Percentiles rank a stretch among this genome's conserved stretches.
Evolutionary conservation across 2,888 invertebrate species (phyloP).

Genomic region (Diabrotica balteata): DNA sequence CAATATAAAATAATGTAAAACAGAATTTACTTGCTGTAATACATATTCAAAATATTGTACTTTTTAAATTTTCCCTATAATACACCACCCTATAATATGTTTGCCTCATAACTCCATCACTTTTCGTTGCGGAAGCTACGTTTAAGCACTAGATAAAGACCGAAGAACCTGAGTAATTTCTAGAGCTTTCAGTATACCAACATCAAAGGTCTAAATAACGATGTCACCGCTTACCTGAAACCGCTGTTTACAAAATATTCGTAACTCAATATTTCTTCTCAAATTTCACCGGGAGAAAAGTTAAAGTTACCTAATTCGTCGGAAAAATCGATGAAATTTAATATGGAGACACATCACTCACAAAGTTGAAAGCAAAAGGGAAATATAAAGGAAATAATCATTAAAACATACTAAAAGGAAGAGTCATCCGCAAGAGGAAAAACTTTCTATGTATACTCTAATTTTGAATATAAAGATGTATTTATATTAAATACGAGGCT

Average conservation of each 20-base stretch:
- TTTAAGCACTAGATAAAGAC: conserved; percentile 1
- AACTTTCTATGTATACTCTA: too few relatives aligned
- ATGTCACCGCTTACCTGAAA: conserved; percentile 20
- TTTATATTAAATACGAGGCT: too few relatives aligned
- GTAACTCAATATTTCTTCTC: conserved; percentile 23
- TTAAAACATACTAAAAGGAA: too few relatives aligned
- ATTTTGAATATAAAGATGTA: too few relatives aligned
- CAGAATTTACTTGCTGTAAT: too few relatives aligned
- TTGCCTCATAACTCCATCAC: not conserved
- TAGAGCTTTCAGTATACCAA: conserved; percentile 10
- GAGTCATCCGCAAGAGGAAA: too few relatives aligned
- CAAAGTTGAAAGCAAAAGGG: too few relatives aligned
- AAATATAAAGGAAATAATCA: too few relatives aligned
- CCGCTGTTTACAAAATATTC: conserved; percentile 27
- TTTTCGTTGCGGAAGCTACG: not conserved
- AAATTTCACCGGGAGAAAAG: conserved; percentile 22
- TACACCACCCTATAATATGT: not conserved
- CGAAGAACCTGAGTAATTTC: conserved; percentile 17
- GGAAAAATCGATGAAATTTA: conserved; percentile 22
- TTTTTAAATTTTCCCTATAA: too few relatives aligned
- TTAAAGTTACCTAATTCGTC: conserved; percentile 12
- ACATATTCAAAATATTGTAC: too few relatives aligned
- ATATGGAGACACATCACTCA: not conserved
- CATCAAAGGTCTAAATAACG: conserved; percentile 24
- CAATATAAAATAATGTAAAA: too few relatives aligned